Evolutionary conservation across 2,888 invertebrate genomes (phyloP).

Genomic region (Liodrosophila aerea): DNA sequence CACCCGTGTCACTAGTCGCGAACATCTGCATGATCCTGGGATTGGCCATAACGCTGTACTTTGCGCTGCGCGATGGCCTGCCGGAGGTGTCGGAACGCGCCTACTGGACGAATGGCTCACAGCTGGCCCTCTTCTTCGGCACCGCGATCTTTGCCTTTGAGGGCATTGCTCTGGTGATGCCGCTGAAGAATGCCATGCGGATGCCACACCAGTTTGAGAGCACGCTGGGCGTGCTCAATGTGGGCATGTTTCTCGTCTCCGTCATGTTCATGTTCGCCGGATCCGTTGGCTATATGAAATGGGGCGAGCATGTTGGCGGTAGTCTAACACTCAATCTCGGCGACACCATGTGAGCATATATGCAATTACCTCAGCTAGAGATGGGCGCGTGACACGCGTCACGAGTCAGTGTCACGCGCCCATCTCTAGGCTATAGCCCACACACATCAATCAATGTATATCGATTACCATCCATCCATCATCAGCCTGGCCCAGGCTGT

Average conservation of each 20-base stretch:
- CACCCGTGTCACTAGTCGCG: constrained; percentile 94
- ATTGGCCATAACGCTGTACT: constrained; percentile 93
- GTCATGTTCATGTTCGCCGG: constrained; percentile 91
- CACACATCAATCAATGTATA: no score
- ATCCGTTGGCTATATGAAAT: constrained; percentile 93
- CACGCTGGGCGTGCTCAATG: constrained; percentile 92
- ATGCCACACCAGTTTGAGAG: constrained; percentile 90
- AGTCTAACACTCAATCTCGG: constrained; percentile 95
- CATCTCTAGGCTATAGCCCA: no score
- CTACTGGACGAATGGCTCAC: constrained; percentile 85
- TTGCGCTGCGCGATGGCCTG: constrained; percentile 91
- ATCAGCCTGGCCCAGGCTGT: constrained; percentile 90
- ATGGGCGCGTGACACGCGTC: no score
- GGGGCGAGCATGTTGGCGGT: constrained; percentile 90
- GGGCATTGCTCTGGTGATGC: constrained; percentile 96
- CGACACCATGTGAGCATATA: constrained; percentile 71
- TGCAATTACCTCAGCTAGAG: background rate
- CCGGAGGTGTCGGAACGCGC: constrained; percentile 85
- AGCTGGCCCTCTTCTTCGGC: constrained; percentile 95
- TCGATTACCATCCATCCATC: no score
- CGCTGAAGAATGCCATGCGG: constrained; percentile 95
- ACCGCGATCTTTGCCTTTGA: constrained; percentile 98
- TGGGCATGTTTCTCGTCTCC: constrained; percentile 91
- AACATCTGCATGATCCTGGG: constrained; percentile 93
- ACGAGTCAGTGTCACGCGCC: no score